These are phyloP conservation scores for Psittacula cyanocephala DNA, from an alignment of 2,113 vertebrate species.

Conservation along the genomic window DNA sequence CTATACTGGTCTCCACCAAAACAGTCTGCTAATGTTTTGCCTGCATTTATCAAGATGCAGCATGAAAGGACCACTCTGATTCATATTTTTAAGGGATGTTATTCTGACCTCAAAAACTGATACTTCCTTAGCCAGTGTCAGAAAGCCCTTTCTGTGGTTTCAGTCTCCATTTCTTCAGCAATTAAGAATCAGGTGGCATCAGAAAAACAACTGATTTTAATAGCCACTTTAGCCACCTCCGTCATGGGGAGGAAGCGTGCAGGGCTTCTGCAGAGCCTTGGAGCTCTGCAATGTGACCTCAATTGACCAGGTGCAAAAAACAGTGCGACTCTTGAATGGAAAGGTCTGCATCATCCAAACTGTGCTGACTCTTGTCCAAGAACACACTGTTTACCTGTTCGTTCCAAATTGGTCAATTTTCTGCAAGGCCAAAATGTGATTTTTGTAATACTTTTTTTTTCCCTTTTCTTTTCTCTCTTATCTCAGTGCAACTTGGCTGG, in stretches of 20 bases:
- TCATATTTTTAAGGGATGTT: conserved; percentile 6
- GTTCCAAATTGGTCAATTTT: conserved; percentile 2
- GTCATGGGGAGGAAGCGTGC: not conserved
- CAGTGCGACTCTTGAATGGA: not conserved
- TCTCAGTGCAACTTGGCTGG: not conserved
- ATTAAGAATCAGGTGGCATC: conserved; percentile 39
- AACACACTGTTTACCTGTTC: conserved; percentile 46
- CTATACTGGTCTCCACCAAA: not conserved
- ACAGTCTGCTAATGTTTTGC: not conserved
- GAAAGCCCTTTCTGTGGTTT: conserved; percentile 37
- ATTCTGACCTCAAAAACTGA: conserved; percentile 12
- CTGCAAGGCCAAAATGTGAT: not conserved
- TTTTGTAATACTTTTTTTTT: too few species aligned
- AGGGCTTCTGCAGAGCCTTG: not conserved
- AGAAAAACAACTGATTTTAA: not conserved
- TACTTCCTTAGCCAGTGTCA: conserved; percentile 21
- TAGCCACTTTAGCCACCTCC: not conserved
- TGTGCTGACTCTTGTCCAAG: conserved; percentile 13
- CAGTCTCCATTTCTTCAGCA: not conserved
- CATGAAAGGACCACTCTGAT: not conserved
- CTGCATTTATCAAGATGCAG: not conserved
- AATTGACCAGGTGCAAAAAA: not conserved
- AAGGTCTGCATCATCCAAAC: conserved; percentile 22
- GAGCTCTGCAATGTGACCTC: not conserved
- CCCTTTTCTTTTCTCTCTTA: not conserved